phyloP scores from a whole-genome alignment of 2,888 invertebrate species.

The Seira sanloemensis region DNA sequence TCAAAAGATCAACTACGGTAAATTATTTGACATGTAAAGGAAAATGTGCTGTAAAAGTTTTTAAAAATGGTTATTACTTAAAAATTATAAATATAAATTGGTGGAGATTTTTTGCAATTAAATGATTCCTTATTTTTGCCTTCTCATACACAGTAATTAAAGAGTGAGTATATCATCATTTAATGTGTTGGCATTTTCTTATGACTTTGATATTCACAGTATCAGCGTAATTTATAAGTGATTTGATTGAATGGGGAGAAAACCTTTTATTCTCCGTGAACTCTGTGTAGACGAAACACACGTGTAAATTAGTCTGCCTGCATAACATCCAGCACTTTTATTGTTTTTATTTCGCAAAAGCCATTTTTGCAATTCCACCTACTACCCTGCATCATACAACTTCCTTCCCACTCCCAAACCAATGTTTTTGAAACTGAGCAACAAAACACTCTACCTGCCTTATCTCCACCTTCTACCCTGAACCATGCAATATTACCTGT shows the following conservation, averaged over 20 bases:
- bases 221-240: too few relatives aligned
- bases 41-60: neutral
- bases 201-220: too few relatives aligned
- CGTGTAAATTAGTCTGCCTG: neutral
- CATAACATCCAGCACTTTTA: neutral
- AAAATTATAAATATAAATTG: too few relatives aligned
- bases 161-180: too few relatives aligned
- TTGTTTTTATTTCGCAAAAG: neutral
- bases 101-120: too few relatives aligned
- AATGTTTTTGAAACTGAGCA: neutral
- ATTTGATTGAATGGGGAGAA: too few relatives aligned
- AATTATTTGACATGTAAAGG: neutral
- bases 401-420: neutral
- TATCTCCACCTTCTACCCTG: neutral
- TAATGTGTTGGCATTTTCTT: too few relatives aligned
- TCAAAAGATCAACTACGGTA: neutral
- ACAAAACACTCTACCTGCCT: neutral
- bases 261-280: too few relatives aligned
- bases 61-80: neutral
- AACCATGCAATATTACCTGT: neutral
- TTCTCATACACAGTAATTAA: too few relatives aligned
- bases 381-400: neutral
- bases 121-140: too few relatives aligned
- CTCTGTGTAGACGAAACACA: neutral
- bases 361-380: too few relatives aligned